Evolutionary conservation across 2,888 invertebrate genomes (phyloP).

Genomic region (Watsonalla binaria): DNA sequence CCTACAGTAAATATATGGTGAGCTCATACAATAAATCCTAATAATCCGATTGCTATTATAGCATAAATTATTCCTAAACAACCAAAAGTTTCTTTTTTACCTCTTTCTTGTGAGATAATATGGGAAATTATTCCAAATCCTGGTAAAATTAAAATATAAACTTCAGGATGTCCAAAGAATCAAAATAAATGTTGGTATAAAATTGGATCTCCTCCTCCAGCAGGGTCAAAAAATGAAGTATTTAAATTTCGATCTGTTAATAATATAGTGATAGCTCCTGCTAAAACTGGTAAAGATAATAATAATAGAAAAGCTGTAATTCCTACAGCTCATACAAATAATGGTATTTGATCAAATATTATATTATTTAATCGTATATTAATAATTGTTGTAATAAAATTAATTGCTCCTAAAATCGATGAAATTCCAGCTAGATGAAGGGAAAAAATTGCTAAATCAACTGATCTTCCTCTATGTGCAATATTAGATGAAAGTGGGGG

Average conservation of each 20-base stretch:
- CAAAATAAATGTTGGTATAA: slow-evolving; percentile 91
- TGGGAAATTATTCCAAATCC: slow-evolving; percentile 91
- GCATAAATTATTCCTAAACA: slow-evolving; percentile 88
- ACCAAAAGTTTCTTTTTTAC: slow-evolving; percentile 87
- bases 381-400: slow-evolving; percentile 87
- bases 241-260: slow-evolving; percentile 89
- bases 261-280: slow-evolving; percentile 88
- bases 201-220: slow-evolving; percentile 89
- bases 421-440: slow-evolving; percentile 86
- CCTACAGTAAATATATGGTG: slow-evolving; percentile 93
- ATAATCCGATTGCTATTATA: slow-evolving; percentile 88
- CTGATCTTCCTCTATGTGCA: slow-evolving; percentile 82
- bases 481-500: slow-evolving; percentile 82
- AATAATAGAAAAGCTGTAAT: slow-evolving; percentile 76
- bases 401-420: slow-evolving; percentile 86
- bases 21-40: slow-evolving; percentile 91
- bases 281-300: slow-evolving; percentile 85
- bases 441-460: slow-evolving; percentile 88
- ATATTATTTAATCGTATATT: slow-evolving; percentile 82
- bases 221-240: slow-evolving; percentile 89
- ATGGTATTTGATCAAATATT: slow-evolving; percentile 81
- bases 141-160: slow-evolving; percentile 91
- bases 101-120: slow-evolving; percentile 85
- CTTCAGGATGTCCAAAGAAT: slow-evolving; percentile 93
- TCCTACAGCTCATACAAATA: slow-evolving; percentile 87